phyloP scores from a whole-genome alignment of 2,797 vertebrate species.

The Protosalanx chinensis region DNA sequence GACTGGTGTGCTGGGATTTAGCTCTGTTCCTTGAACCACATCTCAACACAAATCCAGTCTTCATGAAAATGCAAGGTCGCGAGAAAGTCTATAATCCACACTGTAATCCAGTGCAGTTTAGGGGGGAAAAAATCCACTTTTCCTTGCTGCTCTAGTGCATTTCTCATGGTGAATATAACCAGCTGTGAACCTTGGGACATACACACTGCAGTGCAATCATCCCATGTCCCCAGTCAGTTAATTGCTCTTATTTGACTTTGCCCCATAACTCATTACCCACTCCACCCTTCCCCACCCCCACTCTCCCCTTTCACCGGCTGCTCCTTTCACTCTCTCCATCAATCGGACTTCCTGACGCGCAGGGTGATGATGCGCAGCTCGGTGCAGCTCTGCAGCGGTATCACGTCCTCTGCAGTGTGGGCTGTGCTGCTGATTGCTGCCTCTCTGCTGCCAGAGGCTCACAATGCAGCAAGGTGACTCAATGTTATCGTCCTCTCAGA shows the following conservation, averaged over 20 bases:
- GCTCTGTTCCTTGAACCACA: neutral
- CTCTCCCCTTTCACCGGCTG: slow-evolving; percentile 9
- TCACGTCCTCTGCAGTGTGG: slow-evolving; percentile 33
- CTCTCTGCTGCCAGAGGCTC: slow-evolving; percentile 66
- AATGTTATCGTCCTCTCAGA: slow-evolving; percentile 70
- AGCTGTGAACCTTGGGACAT: neutral
- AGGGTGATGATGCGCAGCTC: slow-evolving; percentile 51
- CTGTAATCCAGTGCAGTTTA: neutral
- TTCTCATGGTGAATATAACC: neutral
- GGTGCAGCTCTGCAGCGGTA: slow-evolving; percentile 61
- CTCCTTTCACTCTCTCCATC: slow-evolving; percentile 12
- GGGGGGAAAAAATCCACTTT: neutral
- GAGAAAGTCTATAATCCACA: no score
- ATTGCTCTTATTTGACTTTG: slow-evolving; percentile 61
- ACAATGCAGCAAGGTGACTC: slow-evolving; percentile 81
- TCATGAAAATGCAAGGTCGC: neutral
- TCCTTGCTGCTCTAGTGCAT: neutral
- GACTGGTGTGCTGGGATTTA: neutral
- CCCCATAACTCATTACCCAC: slow-evolving; percentile 45
- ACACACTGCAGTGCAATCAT: slow-evolving; percentile 54
- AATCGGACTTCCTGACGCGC: slow-evolving; percentile 18
- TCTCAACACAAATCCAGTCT: neutral
- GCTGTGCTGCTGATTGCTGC: slow-evolving; percentile 57
- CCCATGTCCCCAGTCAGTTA: slow-evolving; percentile 33
- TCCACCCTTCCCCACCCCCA: slow-evolving; percentile 24